Evolutionary conservation across 2,888 invertebrate species (phyloP).

Genomic region (Bugula neritina): DNA sequence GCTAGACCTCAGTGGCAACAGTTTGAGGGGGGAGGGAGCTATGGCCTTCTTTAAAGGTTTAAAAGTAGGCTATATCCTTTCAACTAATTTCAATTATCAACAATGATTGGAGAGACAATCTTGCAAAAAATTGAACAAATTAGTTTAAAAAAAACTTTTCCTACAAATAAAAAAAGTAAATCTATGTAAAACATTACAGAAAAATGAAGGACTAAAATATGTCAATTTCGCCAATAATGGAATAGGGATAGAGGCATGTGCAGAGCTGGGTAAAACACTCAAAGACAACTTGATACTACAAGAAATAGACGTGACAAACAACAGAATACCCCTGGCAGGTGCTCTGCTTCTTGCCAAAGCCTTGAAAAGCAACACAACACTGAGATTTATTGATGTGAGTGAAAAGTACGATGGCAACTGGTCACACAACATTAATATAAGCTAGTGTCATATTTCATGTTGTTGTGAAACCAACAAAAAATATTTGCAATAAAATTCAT

Average conservation of each 20-base stretch:
- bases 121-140: too few species aligned
- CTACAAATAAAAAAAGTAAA: too few species aligned
- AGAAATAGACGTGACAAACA: slow-evolving; percentile 38
- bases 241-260: slow-evolving; percentile 15
- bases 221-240: slow-evolving; percentile 40
- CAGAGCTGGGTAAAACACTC: slow-evolving; percentile 28
- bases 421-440: too few species aligned
- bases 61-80: too few species aligned
- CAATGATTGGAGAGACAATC: too few species aligned
- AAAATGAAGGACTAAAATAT: slow-evolving; percentile 53
- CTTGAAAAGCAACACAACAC: slow-evolving; percentile 53
- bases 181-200: slow-evolving; percentile 35
- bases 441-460: too few species aligned
- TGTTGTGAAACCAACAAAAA: too few species aligned
- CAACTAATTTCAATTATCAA: too few species aligned
- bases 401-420: too few species aligned
- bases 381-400: slow-evolving; percentile 52
- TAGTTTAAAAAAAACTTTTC: too few species aligned
- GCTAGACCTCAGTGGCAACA: slow-evolving; percentile 39
- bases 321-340: slow-evolving; percentile 36
- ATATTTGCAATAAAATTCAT: too few species aligned
- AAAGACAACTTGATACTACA: slow-evolving; percentile 45
- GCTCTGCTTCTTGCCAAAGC: slow-evolving; percentile 51
- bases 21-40: slow-evolving; percentile 32
- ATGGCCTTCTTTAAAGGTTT: slow-evolving; percentile 33